Base-by-base conservation (phyloP, 1,140 invertebrate species). In the Tetranychus cinnabarinus region DNA sequence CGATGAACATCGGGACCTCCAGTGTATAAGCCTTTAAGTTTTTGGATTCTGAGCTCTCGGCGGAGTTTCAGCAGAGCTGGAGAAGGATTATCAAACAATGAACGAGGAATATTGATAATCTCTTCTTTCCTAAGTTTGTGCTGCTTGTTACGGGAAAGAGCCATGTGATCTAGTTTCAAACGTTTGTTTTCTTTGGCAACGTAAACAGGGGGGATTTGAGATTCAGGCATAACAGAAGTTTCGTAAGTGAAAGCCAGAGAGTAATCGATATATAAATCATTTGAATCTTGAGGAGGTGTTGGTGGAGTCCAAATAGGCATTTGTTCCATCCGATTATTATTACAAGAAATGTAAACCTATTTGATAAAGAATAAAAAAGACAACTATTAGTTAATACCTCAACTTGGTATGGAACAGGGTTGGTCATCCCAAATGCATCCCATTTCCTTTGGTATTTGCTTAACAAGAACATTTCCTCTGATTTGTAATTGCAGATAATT, bases 291-390 rank as follows among this genome's bases (percentile, higher is more conserved):
- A 5, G 90, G 89, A 63, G 90, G 89, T 13, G 89, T 93, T 61
- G 89, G 90, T 62, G 90, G 91, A 66, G 84, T 84, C 88, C 90
- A 96, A 77, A 93, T 74, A 7, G 74, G 72, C 74, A 76, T 76
- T 63, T 72, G 70, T 67, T 74, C 74, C 65, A 69, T 66, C 61
- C 71, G 69, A 42, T 5, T 42, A 6, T 5, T 6, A 55, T 69
- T 63, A 52, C 69, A 69, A 3, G 71, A 73, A 31, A 72, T 64
- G 65, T 70, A 75, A 6, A 73, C 67, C 74, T 76, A 66, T 2
- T 6, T 31, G n/a, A 52, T 52, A 52, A 15, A 52, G n/a, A 23
- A 52, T 1, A 31, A 67, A 65, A 66, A 61, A 61, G 46, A 59
- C 7, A 58, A 61, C 8, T 15, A 48, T 10, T 23, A 58, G 57